Evolutionary conservation across 1,140 invertebrate species (phyloP), one percentile per base, ranked within the genome.

Genomic region (Leguminivora glycinivorella): DNA sequence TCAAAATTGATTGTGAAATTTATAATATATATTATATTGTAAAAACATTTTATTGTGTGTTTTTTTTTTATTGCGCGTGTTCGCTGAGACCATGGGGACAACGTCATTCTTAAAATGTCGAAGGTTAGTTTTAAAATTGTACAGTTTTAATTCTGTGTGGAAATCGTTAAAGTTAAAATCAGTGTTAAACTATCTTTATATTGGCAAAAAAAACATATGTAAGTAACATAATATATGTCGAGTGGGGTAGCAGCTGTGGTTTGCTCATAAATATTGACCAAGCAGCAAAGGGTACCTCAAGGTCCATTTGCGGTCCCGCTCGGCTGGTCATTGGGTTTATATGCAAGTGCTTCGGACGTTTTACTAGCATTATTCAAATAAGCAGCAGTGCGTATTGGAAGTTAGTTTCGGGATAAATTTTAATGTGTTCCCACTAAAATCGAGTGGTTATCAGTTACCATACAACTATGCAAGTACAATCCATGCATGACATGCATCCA

Each of bases 311-410:
- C 25, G 58, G 58, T 1, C 26, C 17, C 58, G 58, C 58, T 63
- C n/a, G 58, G 58, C 58, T 63, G 58, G 25, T 29, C 26, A 63
- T 63, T 29, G 58, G 25, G 58, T 63, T 63, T 63, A 63, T 52
- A 22, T 22, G 26, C 26, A 29, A 58, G 56, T 63, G 25, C 26
- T 17, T 6, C 26, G n/a, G 58, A 63, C 58, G 12, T 63, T 63
- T 29, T 63, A 29, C 56, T 29, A 5, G n/a, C 58, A 29, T 63
- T 63, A 63, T 63, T 63, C 19, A 29, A 63, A 63, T 29, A 52
- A 22, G 47, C 47, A 29, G 14, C 25, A 63, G 58, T 31, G 58
- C 25, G 56, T 58, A 29, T 58, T 58, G 26, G 26, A 63, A 31
- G 58, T 31, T 1, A 29, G 29, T n/a, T 17, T 17, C 26, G 14